phyloP scores from a whole-genome alignment of 2,888 invertebrate genomes.

The Cecidostiba fungosa region DNA sequence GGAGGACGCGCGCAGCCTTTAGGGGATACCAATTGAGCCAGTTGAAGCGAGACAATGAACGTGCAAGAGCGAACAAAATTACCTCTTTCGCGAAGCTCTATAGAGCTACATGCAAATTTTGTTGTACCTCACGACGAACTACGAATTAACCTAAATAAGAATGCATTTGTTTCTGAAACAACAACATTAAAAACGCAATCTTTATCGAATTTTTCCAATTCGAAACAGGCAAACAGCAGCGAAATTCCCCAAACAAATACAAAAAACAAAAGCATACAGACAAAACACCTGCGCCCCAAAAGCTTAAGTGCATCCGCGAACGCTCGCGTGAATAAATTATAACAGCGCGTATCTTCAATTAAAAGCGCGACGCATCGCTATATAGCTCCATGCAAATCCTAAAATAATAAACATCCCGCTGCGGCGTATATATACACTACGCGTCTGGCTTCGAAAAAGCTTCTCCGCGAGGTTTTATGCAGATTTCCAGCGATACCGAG shows the following conservation, averaged over 20 bases:
- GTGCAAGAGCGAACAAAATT: neutral
- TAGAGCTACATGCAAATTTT: neutral
- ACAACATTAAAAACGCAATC: neutral
- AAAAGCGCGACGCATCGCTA: slow-evolving; percentile 21
- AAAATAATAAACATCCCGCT: slow-evolving; percentile 58
- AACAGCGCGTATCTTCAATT: slow-evolving; percentile 42
- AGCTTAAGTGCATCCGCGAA: neutral
- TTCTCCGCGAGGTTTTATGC: slow-evolving; percentile 39
- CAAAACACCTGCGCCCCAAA: neutral
- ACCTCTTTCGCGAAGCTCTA: neutral
- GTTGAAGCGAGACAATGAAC: neutral
- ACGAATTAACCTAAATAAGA: neutral
- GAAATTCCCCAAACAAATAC: neutral
- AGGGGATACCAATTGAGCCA: slow-evolving; percentile 29
- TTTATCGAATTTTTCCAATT: neutral
- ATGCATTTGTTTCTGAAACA: neutral
- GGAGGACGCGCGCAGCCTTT: neutral
- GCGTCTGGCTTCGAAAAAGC: slow-evolving; percentile 37
- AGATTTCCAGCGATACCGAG: slow-evolving; percentile 51
- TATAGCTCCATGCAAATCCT: slow-evolving; percentile 43
- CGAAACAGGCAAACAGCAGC: neutral
- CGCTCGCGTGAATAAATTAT: slow-evolving; percentile 39
- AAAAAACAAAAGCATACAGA: neutral
- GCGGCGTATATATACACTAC: neutral
- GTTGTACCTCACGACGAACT: neutral